These are phyloP conservation scores for Lasioglossum villosulum DNA, from an alignment of 2,888 invertebrate genomes.

Conservation along the genomic window DNA sequence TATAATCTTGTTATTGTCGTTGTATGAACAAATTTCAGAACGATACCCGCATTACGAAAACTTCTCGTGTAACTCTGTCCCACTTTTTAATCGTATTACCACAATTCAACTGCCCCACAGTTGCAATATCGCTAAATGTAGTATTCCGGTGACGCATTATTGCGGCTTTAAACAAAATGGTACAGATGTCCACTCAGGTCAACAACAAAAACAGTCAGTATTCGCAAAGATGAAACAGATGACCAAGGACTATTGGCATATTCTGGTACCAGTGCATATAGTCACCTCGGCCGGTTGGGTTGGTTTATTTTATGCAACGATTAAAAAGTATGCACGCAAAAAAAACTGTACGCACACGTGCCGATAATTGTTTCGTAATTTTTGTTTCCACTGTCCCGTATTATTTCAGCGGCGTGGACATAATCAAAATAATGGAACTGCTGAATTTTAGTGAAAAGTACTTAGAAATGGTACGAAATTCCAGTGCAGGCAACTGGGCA, in stretches of 20 bases:
- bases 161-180: conserved; percentile 41
- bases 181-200: conserved; percentile 1
- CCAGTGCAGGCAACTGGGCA: conserved; percentile 95
- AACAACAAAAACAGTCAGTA: conserved; percentile 86
- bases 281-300: conserved; percentile 96
- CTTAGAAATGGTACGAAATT: conserved; percentile 90
- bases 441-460: conserved; percentile 92
- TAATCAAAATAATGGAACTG: conserved; percentile 91
- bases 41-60: conserved; percentile 48
- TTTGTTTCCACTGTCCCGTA: neutral
- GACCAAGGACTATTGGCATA: conserved; percentile 98
- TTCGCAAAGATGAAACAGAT: conserved; percentile 95
- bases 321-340: conserved; percentile 89
- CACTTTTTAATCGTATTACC: conserved; percentile 39
- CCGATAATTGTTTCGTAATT: neutral
- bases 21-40: conserved; percentile 57
- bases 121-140: conserved; percentile 36
- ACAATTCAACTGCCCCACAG: conserved; percentile 27
- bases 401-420: conserved; percentile 94
- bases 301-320: conserved; percentile 93
- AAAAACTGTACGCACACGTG: neutral
- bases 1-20: neutral
- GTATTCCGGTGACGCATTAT: conserved; percentile 36
- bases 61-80: conserved; percentile 48
- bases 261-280: conserved; percentile 96